Conservation (phyloP, 2,797 vertebrate genomes). For the Enteromius paludinosus region DNA sequence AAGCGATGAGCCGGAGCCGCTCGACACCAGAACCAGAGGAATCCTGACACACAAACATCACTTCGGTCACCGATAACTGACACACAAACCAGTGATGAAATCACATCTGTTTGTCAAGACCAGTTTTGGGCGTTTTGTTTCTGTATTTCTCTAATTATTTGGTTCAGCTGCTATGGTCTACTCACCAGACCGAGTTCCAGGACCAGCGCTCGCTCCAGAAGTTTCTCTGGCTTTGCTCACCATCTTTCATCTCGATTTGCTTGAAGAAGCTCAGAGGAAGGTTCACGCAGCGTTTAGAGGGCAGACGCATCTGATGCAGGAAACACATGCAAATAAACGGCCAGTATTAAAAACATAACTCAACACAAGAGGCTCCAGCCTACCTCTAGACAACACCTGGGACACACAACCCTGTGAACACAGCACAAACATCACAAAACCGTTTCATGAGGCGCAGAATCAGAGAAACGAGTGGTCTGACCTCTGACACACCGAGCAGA, state of each 20-base stretch:
- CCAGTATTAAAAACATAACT: neutral
- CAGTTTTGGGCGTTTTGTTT: too few species aligned
- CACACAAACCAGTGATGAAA: neutral
- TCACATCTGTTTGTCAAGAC: neutral
- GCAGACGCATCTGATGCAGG: constrained; percentile 58
- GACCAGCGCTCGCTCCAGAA: constrained; percentile 66
- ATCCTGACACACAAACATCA: constrained; percentile 47
- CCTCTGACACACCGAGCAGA: constrained; percentile 79
- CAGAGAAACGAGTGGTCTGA: constrained; percentile 59
- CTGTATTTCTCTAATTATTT: neutral
- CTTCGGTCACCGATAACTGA: neutral
- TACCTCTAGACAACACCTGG: constrained; percentile 64
- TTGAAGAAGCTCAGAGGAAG: constrained; percentile 66
- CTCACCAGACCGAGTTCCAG: constrained; percentile 64
- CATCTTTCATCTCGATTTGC: constrained; percentile 61
- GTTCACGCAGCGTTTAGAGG: constrained; percentile 65
- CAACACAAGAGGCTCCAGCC: neutral
- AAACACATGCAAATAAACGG: neutral
- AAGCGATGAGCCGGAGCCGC: neutral
- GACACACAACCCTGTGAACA: constrained; percentile 62
- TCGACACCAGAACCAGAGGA: constrained; percentile 61
- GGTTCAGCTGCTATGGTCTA: neutral
- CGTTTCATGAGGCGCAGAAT: neutral
- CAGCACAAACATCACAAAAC: neutral
- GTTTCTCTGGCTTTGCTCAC: constrained; percentile 49